Evolutionary conservation across 2,888 invertebrate species (phyloP), one percentile per base, ranked within the genome.

Genomic region (Nephrotoma guestfalica): DNA sequence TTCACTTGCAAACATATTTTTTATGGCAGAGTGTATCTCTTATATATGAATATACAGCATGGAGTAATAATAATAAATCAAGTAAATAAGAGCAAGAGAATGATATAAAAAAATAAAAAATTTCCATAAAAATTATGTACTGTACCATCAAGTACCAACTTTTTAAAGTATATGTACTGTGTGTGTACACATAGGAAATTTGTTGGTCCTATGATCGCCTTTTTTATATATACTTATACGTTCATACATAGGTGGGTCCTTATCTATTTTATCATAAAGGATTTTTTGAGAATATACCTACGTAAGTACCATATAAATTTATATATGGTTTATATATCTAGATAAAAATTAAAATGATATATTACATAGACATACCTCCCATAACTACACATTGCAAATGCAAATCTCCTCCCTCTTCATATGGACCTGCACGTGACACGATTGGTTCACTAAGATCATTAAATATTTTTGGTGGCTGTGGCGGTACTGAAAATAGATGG

Each of bases 301-400:
- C 30, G 30, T 71, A 71, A 71, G 71, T 71, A 71, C 30, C 30
- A 11, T 30, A 30, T 71, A 71, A 9, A 71, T 30, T 6, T 4
- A 9, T 71, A 30, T 6, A 71, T 30, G 71, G 71, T 71, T 30
- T 30, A 71, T 71, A 71, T 71, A 71, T 71, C 71, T 30, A 71
- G 71, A 71, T 71, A 71, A 71, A 71, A 71, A 71, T 71, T 7
- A 71, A 71, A 71, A 71, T 71, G 71, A 71, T 71, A 71, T 71
- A 71, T 71, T 30, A 11, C 7, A 15, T 47, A 71, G 30, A 91
- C 93, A 93, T 92, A 95, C 96, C 96, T 90, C 95, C 95, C 87
- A 93, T 93, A 88, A 95, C 95, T 89, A 94, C 93, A 90, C 96
- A 96, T 87, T 94, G 94, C 87, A 96, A 93, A 89, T 93, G 94